Conservation (phyloP, 2,797 vertebrate genomes). For the Otus scops region DNA sequence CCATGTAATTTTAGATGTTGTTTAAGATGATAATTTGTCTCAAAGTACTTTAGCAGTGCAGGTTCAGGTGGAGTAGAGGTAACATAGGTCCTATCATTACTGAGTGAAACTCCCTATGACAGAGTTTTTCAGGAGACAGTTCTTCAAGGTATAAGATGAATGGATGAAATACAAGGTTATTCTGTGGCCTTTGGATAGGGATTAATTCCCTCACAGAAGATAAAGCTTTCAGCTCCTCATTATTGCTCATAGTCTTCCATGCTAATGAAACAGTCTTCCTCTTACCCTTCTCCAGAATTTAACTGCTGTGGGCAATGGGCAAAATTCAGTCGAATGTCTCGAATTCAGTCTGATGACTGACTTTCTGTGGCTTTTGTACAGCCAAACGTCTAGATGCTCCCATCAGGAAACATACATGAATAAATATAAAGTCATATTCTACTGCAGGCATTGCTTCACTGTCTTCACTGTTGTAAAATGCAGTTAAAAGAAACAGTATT, state of each 20-base stretch:
- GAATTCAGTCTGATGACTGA: neutral
- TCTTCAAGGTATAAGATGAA: neutral
- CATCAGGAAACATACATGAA: neutral
- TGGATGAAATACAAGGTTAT: neutral
- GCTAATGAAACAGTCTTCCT: neutral
- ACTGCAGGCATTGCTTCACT: neutral
- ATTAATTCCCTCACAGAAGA: neutral
- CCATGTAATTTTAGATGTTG: neutral
- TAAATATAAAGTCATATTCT: neutral
- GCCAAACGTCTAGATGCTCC: neutral
- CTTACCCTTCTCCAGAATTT: neutral
- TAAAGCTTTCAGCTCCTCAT: neutral
- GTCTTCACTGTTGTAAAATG: neutral
- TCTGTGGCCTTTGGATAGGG: neutral
- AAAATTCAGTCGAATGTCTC: neutral
- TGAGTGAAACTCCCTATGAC: neutral
- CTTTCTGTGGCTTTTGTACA: neutral
- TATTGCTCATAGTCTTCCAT: neutral
- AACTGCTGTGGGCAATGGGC: neutral
- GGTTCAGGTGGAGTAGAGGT: neutral
- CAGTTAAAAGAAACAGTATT: neutral
- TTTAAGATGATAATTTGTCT: neutral
- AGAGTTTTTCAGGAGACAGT: neutral
- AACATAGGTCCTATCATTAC: neutral
- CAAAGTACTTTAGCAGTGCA: neutral